phyloP scores from a whole-genome alignment of 2,888 invertebrate species.

The Nemotelus pantherinus region DNA sequence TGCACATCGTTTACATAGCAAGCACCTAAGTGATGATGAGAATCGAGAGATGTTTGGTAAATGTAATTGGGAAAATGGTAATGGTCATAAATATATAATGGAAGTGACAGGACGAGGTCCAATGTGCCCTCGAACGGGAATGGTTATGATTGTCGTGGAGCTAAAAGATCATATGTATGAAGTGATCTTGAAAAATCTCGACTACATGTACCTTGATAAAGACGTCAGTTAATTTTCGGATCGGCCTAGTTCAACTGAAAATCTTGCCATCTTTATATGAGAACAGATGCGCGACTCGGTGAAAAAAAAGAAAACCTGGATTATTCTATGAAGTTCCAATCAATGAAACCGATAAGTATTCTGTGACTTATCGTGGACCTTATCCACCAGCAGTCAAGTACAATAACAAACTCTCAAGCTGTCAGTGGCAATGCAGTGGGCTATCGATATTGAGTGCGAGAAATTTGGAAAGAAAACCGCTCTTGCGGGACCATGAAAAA shows the following conservation, averaged over 20 bases:
- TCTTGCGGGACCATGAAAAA: too few relatives aligned
- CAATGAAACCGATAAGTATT: too few relatives aligned
- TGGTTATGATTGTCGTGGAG: conserved; percentile 95
- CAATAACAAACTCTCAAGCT: too few relatives aligned
- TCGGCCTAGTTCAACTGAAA: conserved; percentile 65
- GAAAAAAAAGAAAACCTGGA: too few relatives aligned
- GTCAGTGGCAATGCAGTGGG: too few relatives aligned
- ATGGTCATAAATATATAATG: conserved; percentile 98
- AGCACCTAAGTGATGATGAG: conserved; percentile 79
- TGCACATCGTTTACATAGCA: conserved; percentile 88
- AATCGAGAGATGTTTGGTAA: conserved; percentile 89
- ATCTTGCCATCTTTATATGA: too few relatives aligned
- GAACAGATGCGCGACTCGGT: too few relatives aligned
- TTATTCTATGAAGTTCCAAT: too few relatives aligned
- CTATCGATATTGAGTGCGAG: too few relatives aligned
- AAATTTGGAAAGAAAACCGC: too few relatives aligned
- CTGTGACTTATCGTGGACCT: too few relatives aligned
- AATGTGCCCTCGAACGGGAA: conserved; percentile 85
- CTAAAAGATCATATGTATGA: conserved; percentile 85
- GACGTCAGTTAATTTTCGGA: conserved; percentile 90
- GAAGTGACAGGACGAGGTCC: conserved; percentile 91
- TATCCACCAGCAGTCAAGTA: too few relatives aligned
- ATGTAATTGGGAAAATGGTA: conserved; percentile 96
- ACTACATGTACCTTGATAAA: conserved; percentile 95
- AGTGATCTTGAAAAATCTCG: conserved; percentile 88